Evolutionary conservation across 2,888 invertebrate genomes (phyloP).

Genomic region (Diachrysia chrysitis): DNA sequence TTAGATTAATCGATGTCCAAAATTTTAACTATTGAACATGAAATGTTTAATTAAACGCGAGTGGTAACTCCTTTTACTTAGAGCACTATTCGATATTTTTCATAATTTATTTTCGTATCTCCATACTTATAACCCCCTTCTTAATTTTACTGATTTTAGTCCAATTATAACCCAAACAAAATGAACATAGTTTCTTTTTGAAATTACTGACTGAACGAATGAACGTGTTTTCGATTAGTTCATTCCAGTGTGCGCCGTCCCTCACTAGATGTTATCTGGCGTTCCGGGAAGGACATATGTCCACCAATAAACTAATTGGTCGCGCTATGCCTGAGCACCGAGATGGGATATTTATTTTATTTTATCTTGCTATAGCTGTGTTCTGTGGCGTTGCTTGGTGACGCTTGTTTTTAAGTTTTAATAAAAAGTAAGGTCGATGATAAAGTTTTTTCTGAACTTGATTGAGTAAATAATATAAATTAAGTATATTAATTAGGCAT

Average conservation of each 20-base stretch:
- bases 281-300: constrained; percentile 87
- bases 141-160: no score
- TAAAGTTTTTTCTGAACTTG: not conserved
- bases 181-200: no score
- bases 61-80: no score
- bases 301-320: constrained; percentile 88
- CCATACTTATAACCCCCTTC: no score
- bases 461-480: not conserved
- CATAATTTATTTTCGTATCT: no score
- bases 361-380: constrained; percentile 62
- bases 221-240: constrained; percentile 12
- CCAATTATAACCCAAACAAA: no score
- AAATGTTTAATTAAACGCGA: no score
- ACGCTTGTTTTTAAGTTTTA: not conserved
- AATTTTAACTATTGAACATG: no score
- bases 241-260: constrained; percentile 50
- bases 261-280: constrained; percentile 78
- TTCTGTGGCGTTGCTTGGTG: constrained; percentile 38
- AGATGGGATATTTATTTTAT: constrained; percentile 71
- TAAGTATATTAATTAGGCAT: no score
- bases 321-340: constrained; percentile 79
- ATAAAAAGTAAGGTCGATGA: not conserved
- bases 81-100: no score
- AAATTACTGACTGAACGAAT: no score
- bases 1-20: no score